These are phyloP conservation scores for Nycteola revayana DNA, from an alignment of 2,888 invertebrate species.

Conservation along the genomic window DNA sequence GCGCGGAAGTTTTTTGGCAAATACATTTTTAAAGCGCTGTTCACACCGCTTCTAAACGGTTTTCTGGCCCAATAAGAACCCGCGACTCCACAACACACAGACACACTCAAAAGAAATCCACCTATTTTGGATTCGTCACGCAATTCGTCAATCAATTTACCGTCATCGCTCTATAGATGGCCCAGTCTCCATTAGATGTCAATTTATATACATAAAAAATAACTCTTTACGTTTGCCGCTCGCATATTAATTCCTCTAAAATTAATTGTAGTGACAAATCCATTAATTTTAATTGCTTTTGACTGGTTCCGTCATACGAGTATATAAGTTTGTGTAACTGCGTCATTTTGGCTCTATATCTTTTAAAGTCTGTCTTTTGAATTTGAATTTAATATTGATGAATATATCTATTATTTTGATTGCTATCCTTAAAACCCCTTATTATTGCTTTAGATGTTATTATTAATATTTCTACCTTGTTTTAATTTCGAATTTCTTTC, in stretches of 20 bases:
- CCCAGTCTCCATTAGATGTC: constrained; percentile 73
- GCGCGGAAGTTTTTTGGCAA: too few relatives aligned
- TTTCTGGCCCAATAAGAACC: constrained; percentile 46
- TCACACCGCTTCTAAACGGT: not conserved
- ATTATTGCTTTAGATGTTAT: too few relatives aligned
- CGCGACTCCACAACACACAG: constrained; percentile 68
- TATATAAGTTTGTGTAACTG: too few relatives aligned
- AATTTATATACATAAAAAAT: constrained; percentile 65
- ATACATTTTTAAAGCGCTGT: too few relatives aligned
- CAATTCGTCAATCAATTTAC: constrained; percentile 80
- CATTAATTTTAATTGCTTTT: constrained; percentile 74
- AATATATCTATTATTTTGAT: too few relatives aligned
- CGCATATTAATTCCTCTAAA: constrained; percentile 79
- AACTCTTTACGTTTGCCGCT: constrained; percentile 73
- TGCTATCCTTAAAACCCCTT: too few relatives aligned
- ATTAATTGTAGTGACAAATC: constrained; percentile 81
- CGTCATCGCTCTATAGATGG: constrained; percentile 69
- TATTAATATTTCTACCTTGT: too few relatives aligned
- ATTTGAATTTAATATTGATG: too few relatives aligned
- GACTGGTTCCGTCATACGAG: constrained; percentile 53
- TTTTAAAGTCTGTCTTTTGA: constrained; percentile 4
- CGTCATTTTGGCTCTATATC: too few relatives aligned
- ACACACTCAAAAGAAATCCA: constrained; percentile 77
- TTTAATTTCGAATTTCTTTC: too few relatives aligned
- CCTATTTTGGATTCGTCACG: constrained; percentile 80